phyloP scores from a whole-genome alignment of 2,888 invertebrate genomes.

The Nesidiocoris tenuis region DNA sequence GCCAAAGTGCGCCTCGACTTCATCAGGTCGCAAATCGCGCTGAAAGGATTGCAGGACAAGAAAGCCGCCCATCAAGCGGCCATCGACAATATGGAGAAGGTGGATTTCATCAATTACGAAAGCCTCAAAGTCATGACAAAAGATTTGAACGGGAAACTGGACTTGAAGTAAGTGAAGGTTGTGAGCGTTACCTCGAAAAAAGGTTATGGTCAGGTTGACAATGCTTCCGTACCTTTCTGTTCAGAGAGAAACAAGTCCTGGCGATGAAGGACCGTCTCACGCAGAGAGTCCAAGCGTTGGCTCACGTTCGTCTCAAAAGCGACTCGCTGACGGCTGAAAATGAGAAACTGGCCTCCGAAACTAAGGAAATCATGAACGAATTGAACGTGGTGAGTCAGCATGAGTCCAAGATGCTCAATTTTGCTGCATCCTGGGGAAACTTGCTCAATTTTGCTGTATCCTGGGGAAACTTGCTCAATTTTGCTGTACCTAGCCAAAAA shows the following conservation, averaged over 20 bases:
- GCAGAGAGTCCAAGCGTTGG: conserved; percentile 31
- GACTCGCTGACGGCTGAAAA: conserved; percentile 33
- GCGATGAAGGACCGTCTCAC: conserved; percentile 30
- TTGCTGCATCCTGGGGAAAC: too few species aligned
- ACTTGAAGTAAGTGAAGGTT: conserved; percentile 23
- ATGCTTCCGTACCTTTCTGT: neutral
- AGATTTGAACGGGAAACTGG: conserved; percentile 27
- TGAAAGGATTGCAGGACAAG: conserved; percentile 13
- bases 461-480: too few species aligned
- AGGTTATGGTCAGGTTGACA: neutral
- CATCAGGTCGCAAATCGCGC: conserved; percentile 23
- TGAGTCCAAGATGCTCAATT: too few species aligned
- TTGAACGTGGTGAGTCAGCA: conserved; percentile 23
- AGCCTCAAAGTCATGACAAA: conserved; percentile 15
- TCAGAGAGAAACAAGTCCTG: conserved; percentile 30
- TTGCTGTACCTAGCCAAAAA: too few species aligned
- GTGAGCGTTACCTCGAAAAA: neutral
- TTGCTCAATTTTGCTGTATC: too few species aligned
- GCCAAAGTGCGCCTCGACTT: conserved; percentile 34
- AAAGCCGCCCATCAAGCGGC: conserved; percentile 13
- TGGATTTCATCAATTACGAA: conserved; percentile 34
- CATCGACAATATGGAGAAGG: conserved; percentile 33
- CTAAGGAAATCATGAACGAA: conserved; percentile 20
- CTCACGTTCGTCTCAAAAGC: conserved; percentile 31
- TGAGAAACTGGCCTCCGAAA: conserved; percentile 24